phyloP scores from a whole-genome alignment of 2,888 invertebrate genomes.

The Microctonus aethiopoides region DNA sequence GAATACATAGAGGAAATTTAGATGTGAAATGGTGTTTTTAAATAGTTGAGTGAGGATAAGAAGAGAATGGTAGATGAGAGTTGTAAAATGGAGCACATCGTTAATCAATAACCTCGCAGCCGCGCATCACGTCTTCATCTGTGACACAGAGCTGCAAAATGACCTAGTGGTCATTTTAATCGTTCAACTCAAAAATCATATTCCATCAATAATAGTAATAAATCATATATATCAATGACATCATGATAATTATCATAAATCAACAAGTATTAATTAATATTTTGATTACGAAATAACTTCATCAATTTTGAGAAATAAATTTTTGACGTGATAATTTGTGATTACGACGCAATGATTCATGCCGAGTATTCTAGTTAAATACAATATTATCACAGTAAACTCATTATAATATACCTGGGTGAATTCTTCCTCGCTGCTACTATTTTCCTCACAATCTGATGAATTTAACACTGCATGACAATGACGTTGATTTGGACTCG shows the following conservation, averaged over 20 bases:
- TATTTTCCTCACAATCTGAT: constrained; percentile 67
- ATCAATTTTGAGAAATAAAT: not conserved
- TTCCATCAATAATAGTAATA: not conserved
- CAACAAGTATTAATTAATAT: not conserved
- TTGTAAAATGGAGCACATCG: constrained; percentile 1
- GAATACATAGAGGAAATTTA: constrained; percentile 34
- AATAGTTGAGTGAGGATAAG: not conserved
- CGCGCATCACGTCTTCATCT: constrained; percentile 22
- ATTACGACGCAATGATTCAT: not conserved
- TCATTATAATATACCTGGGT: constrained; percentile 52
- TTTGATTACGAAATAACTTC: not conserved
- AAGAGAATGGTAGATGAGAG: not conserved
- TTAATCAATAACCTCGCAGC: constrained; percentile 34
- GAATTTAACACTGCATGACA: constrained; percentile 57
- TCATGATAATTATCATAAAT: not conserved
- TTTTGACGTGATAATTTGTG: not conserved
- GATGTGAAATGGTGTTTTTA: constrained; percentile 33
- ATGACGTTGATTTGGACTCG: constrained; percentile 56
- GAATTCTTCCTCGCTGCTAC: constrained; percentile 66
- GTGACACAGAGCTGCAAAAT: constrained; percentile 6
- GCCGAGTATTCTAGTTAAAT: too few relatives aligned
- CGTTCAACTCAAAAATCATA: not conserved
- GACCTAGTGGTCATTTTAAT: not conserved
- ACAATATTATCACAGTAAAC: too few relatives aligned
- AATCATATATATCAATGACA: not conserved